Evolutionary conservation across 2,113 vertebrate species (phyloP).

Genomic region (Saccopteryx leptura): DNA sequence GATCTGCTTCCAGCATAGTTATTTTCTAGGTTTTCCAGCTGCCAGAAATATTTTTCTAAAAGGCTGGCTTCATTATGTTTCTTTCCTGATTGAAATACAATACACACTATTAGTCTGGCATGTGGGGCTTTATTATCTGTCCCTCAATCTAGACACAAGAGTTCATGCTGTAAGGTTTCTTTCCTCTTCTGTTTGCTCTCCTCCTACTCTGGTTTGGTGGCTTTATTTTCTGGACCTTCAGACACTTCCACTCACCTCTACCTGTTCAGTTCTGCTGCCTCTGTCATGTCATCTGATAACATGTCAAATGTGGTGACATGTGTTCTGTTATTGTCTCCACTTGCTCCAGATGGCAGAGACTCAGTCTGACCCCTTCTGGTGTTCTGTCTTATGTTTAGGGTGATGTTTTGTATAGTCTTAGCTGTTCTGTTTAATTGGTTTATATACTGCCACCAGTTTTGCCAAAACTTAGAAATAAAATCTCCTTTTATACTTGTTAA

Average conservation of each 20-base stretch:
- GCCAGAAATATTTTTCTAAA: not conserved
- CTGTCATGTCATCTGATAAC: not conserved
- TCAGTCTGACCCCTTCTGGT: not conserved
- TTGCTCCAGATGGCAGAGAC: not conserved
- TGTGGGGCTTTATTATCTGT: not conserved
- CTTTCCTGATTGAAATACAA: not conserved
- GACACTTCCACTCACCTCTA: not conserved
- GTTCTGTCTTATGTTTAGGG: not conserved
- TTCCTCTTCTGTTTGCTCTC: not conserved
- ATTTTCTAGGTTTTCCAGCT: slow-evolving; percentile 3
- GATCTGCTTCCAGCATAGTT: not conserved
- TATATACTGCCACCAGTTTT: not conserved
- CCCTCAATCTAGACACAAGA: not conserved
- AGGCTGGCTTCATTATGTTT: not conserved
- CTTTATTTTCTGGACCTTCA: not conserved
- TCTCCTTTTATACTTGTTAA: slow-evolving; percentile 49
- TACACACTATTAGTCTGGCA: not conserved
- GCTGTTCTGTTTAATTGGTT: not conserved
- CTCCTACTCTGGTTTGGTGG: not conserved
- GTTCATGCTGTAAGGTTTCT: not conserved
- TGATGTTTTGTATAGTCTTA: not conserved
- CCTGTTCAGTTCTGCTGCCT: not conserved
- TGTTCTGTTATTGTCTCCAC: not conserved
- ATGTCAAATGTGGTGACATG: not conserved
- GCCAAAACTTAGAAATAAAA: slow-evolving; percentile 17